Conservation (phyloP, 2,888 invertebrate species). For the Calephelis perditalis region DNA sequence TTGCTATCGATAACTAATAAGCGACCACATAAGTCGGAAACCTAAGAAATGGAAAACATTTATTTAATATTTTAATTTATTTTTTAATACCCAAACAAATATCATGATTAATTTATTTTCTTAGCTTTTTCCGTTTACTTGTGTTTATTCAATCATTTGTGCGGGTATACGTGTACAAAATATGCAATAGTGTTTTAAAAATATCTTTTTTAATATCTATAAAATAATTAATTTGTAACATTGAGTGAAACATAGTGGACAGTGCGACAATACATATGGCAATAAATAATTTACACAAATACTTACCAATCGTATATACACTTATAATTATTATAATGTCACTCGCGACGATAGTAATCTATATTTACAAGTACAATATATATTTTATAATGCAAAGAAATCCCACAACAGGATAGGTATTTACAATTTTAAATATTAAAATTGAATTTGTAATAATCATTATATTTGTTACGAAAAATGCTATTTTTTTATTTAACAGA, state of each 20-base stretch:
- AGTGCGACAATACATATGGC: neutral
- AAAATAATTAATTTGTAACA: neutral
- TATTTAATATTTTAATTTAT: too few relatives aligned
- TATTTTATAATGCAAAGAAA: neutral
- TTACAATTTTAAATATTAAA: too few relatives aligned
- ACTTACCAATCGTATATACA: constrained; percentile 5
- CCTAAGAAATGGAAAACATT: too few relatives aligned
- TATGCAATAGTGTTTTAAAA: constrained; percentile 6
- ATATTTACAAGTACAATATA: constrained; percentile 5
- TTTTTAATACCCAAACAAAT: too few relatives aligned
- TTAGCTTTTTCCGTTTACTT: too few relatives aligned
- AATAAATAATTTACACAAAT: constrained; percentile 5
- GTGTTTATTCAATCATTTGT: neutral
- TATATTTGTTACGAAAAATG: too few relatives aligned
- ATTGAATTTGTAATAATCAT: too few relatives aligned
- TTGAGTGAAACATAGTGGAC: neutral
- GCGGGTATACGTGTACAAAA: neutral
- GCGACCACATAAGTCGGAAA: too few relatives aligned
- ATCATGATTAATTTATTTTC: too few relatives aligned
- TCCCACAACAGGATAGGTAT: neutral
- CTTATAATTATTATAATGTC: neutral
- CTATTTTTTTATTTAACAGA: too few relatives aligned
- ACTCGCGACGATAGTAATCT: neutral
- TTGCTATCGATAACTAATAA: too few relatives aligned
- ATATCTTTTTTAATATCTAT: neutral